These are phyloP conservation scores for Tretioscincus oriximinensis DNA, from an alignment of 2,113 vertebrate species.

Conservation along the genomic window DNA sequence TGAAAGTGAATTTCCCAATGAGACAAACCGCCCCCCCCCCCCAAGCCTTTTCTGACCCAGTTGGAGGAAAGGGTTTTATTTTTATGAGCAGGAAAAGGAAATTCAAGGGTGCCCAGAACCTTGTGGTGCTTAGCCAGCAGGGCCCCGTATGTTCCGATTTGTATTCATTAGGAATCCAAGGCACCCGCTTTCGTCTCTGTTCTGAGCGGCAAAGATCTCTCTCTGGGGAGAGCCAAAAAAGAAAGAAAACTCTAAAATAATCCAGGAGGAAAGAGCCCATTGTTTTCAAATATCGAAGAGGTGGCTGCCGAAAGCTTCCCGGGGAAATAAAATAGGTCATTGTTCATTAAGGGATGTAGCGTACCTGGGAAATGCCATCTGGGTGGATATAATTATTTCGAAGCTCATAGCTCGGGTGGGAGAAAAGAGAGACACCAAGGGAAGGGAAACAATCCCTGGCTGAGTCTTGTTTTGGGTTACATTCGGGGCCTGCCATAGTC, in stretches of 20 bases:
- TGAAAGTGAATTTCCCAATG: not conserved
- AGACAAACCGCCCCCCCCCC: not conserved
- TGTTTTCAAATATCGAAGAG: not conserved
- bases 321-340: not conserved
- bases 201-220: not conserved
- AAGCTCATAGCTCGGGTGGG: not conserved
- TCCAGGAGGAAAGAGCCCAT: not conserved
- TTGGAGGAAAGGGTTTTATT: not conserved
- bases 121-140: too few relatives aligned
- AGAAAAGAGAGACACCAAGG: not conserved
- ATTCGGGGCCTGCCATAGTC: too few relatives aligned
- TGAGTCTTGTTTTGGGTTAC: too few relatives aligned
- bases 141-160: not conserved
- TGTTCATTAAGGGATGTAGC: not conserved
- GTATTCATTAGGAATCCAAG: not conserved
- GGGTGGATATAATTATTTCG: not conserved
- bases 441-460: not conserved
- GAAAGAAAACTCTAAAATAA: too few relatives aligned
- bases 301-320: not conserved
- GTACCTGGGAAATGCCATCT: not conserved
- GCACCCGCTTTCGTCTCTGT: not conserved
- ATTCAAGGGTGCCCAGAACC: too few relatives aligned
- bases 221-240: not conserved
- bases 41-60: not conserved
- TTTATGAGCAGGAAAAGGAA: not conserved